Evolutionary conservation across 2,888 invertebrate species (phyloP), one percentile per base, ranked within the genome.

Genomic region (Dichetophora obliterata): DNA sequence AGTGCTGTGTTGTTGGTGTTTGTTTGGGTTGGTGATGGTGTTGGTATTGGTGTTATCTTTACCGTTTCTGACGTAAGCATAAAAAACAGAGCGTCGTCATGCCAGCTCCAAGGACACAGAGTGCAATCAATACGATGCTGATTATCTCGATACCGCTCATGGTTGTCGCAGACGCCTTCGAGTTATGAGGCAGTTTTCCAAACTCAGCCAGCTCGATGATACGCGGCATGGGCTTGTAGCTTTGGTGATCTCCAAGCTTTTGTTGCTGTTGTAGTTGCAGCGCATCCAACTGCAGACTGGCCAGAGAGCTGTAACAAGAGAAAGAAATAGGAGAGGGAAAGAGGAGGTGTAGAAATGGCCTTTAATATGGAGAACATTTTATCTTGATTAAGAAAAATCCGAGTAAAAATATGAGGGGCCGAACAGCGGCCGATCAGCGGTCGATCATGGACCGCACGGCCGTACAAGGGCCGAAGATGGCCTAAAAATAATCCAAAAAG

Each of bases 71-170:
- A 75, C 93, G 91, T 77, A 94, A 91, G 85, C 95, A 95, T 72
- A 94, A 91, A 80, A 95, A 93, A 85, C 95, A 95, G 11, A 95
- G 90, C 16, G 96, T 95, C 0, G 95, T 94, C 9, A 94, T 91
- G 75, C 95, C 91, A 0, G 96, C 95, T 0, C 95, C 96, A 61
- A 95, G 89, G 86, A 96, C 95, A 73, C 96, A 94, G 70, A 96
- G 91, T 80, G 95, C 94, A 3, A 95, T 95, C 6, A 96, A 90
- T 0, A 95, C 93, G 16, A 96, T 93, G 0, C 95, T 94, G 34
- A 95, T 93, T 69, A 96, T 92, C 89, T 96, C 96, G 83, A 95
- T 91, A 0, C 95, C 93, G 31, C 94, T 94, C 82, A 92, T 88
- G 48, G 86, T 85, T 43, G 84, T 80, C n/a, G 85, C 80, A 9